Evolutionary conservation across 2,797 vertebrate genomes (phyloP).

Genomic region (Eospalax fontanierii): DNA sequence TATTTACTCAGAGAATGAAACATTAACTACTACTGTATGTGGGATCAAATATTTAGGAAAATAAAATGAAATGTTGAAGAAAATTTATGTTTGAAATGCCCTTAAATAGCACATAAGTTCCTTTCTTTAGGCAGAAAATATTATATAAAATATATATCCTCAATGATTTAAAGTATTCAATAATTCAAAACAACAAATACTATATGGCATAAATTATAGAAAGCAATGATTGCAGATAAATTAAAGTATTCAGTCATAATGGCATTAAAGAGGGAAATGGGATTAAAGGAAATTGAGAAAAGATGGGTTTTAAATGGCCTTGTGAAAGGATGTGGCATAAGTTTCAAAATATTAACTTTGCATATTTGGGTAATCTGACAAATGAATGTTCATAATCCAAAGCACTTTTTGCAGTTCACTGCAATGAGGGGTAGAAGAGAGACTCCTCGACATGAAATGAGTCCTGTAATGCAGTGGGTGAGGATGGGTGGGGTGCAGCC

Average conservation of each 20-base stretch:
- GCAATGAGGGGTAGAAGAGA: neutral
- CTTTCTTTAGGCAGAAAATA: conserved; percentile 48
- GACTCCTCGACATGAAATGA: neutral
- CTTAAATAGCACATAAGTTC: conserved; percentile 20
- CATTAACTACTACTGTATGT: neutral
- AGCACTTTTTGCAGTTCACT: neutral
- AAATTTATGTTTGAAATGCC: conserved; percentile 63
- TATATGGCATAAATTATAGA: conserved; percentile 75
- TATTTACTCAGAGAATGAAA: conserved; percentile 60
- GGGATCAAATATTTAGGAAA: conserved; percentile 60
- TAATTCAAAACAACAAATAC: conserved; percentile 71
- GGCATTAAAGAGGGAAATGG: conserved; percentile 56
- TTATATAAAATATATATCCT: conserved; percentile 53
- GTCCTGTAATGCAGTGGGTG: neutral
- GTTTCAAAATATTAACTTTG: conserved; percentile 54
- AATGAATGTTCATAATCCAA: conserved; percentile 22
- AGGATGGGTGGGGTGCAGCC: neutral
- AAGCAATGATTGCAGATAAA: conserved; percentile 70
- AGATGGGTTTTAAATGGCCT: conserved; percentile 43
- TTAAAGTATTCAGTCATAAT: conserved; percentile 75
- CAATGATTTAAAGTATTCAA: conserved; percentile 75
- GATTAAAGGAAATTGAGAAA: conserved; percentile 67
- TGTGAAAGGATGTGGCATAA: neutral
- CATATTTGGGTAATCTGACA: conserved; percentile 33
- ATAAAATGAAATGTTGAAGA: conserved; percentile 62